phyloP scores from a whole-genome alignment of 2,888 invertebrate genomes.

The Aromia moschata region DNA sequence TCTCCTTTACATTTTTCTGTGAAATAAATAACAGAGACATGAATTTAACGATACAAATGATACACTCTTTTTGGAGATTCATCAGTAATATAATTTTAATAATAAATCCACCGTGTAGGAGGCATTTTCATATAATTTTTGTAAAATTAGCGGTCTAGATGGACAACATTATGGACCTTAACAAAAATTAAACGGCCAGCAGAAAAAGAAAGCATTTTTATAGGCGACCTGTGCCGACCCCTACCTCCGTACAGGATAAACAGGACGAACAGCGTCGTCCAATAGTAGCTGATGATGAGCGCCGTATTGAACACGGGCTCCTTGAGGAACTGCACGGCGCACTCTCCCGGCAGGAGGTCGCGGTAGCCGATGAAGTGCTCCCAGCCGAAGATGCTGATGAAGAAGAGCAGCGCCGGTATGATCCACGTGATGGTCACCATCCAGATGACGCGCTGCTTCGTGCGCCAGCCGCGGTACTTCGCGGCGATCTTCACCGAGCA shows the following conservation, averaged over 20 bases:
- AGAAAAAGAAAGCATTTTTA: too few relatives aligned
- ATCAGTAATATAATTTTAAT: too few relatives aligned
- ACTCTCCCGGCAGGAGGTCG: slow-evolving; percentile 86
- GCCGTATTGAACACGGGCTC: slow-evolving; percentile 98
- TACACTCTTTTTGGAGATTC: too few relatives aligned
- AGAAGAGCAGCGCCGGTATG: slow-evolving; percentile 94
- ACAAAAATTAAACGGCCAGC: too few relatives aligned
- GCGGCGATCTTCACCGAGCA: slow-evolving; percentile 99
- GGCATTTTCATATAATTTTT: too few relatives aligned
- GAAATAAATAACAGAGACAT: too few relatives aligned
- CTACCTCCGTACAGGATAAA: slow-evolving; percentile 92
- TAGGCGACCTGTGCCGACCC: too few relatives aligned
- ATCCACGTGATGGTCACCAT: slow-evolving; percentile 98
- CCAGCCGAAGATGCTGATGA: slow-evolving; percentile 99
- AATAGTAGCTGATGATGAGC: slow-evolving; percentile 88
- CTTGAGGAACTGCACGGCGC: slow-evolving; percentile 96
- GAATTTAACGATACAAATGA: too few relatives aligned
- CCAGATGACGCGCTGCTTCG: slow-evolving; percentile 90
- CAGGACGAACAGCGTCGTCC: slow-evolving; percentile 85
- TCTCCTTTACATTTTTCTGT: too few relatives aligned
- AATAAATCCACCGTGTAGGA: too few relatives aligned
- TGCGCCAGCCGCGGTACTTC: slow-evolving; percentile 95
- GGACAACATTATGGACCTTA: too few relatives aligned
- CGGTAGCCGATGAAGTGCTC: slow-evolving; percentile 96
- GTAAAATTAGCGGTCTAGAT: too few relatives aligned